phyloP scores from a whole-genome alignment of 2,113 vertebrate genomes.

The Sander lucioperca region DNA sequence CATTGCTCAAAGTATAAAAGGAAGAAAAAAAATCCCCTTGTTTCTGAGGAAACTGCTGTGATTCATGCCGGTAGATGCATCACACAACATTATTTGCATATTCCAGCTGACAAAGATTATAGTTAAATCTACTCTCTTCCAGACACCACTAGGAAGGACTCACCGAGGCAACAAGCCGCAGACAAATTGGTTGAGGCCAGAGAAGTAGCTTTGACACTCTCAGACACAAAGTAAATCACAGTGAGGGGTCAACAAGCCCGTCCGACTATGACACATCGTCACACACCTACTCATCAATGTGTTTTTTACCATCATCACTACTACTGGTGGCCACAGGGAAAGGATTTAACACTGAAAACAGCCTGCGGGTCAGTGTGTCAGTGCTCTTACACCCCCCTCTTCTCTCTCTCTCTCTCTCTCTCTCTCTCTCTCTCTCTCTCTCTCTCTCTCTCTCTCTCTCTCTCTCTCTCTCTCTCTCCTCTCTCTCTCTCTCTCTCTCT shows the following conservation, averaged over 20 bases:
- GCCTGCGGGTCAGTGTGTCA: slow-evolving; percentile 1
- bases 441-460: neutral
- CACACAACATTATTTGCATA: slow-evolving; percentile 10
- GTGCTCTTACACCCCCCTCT: neutral
- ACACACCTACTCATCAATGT: slow-evolving; percentile 28
- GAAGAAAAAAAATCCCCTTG: neutral
- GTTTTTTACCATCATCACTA: neutral
- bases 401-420: neutral
- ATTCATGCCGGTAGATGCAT: neutral
- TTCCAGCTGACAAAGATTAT: slow-evolving; percentile 17
- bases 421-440: neutral
- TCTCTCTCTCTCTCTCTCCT: neutral
- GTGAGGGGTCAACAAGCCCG: slow-evolving; percentile 17
- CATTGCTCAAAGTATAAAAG: neutral
- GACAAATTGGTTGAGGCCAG: slow-evolving; percentile 35
- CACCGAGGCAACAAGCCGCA: slow-evolving; percentile 37
- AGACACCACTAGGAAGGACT: slow-evolving; percentile 31
- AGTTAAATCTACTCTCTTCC: slow-evolving; percentile 17
- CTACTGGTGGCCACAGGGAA: neutral
- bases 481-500: no score
- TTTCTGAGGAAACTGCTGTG: neutral
- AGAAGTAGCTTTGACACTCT: slow-evolving; percentile 6
- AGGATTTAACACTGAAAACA: slow-evolving; percentile 30
- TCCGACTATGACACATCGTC: neutral
- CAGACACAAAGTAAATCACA: slow-evolving; percentile 43